Percentiles rank a stretch among this genome's conserved stretches.
Conservation (phyloP, 2,797 vertebrate species). For the Rhyacichthys aspro region DNA sequence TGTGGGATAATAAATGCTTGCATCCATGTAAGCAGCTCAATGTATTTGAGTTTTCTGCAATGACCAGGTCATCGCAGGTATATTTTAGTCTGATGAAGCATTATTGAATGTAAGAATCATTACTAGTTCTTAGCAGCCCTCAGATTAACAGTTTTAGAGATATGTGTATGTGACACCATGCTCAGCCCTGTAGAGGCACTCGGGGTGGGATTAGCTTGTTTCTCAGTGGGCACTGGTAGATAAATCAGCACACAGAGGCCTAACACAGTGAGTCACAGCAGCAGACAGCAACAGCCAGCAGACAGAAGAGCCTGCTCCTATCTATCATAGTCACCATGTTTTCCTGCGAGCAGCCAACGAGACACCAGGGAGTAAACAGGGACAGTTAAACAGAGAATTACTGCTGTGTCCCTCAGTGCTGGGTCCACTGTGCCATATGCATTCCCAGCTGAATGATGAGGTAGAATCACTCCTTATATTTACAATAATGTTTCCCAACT, state of each 20-base stretch:
- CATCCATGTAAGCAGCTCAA: no score
- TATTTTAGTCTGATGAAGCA: no score
- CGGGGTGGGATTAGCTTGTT: conserved; percentile 28
- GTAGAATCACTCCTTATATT: conserved; percentile 38
- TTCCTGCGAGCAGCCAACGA: conserved; percentile 57
- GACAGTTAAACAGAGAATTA: conserved; percentile 56
- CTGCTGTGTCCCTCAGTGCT: conserved; percentile 30
- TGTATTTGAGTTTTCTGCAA: no score
- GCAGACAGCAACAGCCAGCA: conserved; percentile 51
- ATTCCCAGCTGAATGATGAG: conserved; percentile 41
- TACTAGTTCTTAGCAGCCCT: no score
- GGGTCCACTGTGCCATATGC: conserved; percentile 38
- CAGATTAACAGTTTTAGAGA: not conserved
- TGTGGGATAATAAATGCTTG: no score
- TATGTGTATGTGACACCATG: conserved; percentile 2
- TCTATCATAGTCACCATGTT: conserved; percentile 62
- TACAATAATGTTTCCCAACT: conserved; percentile 49
- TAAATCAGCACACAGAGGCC: conserved; percentile 50
- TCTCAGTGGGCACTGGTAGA: conserved; percentile 26
- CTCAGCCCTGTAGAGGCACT: conserved; percentile 8
- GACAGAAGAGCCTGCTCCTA: conserved; percentile 49
- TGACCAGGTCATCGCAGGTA: no score
- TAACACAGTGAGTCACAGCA: conserved; percentile 45
- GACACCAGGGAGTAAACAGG: conserved; percentile 59
- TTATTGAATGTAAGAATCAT: no score